Evolutionary conservation across 2,888 invertebrate species (phyloP).

Genomic region (Acronicta leporina): DNA sequence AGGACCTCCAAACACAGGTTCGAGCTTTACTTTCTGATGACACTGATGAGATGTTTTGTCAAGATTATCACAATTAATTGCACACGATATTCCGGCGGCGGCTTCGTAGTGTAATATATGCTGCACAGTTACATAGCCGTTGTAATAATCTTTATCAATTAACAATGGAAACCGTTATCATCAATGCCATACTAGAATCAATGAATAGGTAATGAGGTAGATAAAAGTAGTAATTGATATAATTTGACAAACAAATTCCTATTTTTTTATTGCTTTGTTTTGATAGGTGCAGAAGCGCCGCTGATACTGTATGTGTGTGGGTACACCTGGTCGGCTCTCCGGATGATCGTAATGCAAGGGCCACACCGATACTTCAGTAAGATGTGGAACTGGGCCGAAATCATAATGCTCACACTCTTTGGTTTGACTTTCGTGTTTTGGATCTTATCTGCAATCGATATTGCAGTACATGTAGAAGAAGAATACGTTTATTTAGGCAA

Average conservation of each 20-base stretch:
- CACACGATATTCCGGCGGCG: conserved; percentile 51
- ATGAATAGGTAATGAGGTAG: not conserved
- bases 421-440: conserved; percentile 90
- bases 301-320: conserved; percentile 87
- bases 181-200: not conserved
- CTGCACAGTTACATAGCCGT: conserved; percentile 35
- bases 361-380: conserved; percentile 87
- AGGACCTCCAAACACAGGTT: conserved; percentile 89
- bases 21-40: conserved; percentile 53
- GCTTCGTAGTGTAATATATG: conserved; percentile 47
- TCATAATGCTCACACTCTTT: conserved; percentile 89
- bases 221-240: not conserved
- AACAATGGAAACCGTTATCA: conserved; percentile 14
- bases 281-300: conserved; percentile 69
- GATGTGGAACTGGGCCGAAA: conserved; percentile 91
- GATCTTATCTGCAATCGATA: conserved; percentile 88
- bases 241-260: too few species aligned
- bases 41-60: conserved; percentile 62
- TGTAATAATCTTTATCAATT: conserved; percentile 21
- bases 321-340: conserved; percentile 87
- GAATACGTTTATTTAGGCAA: conserved; percentile 32
- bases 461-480: conserved; percentile 56
- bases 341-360: conserved; percentile 89
- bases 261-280: not conserved
- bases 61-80: conserved; percentile 67